Base-by-base conservation (phyloP, 2,888 invertebrate species). In the Netelia melanura region DNA sequence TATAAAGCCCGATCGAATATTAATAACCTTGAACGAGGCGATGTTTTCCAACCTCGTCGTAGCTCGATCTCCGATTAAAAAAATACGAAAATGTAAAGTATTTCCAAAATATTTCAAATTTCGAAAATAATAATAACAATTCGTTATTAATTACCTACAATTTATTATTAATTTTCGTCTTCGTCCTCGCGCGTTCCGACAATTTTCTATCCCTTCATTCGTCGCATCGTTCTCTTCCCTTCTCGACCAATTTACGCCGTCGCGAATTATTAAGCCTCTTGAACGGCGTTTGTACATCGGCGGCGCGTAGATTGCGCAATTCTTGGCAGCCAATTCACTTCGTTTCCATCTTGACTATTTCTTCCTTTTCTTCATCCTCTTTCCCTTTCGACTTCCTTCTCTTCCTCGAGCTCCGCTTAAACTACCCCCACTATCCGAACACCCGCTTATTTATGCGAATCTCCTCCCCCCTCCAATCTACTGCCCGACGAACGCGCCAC, bases 301-400 rank as follows among this genome's bases (percentile, higher is more conserved):
- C 30, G n/a, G 62, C 38, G 43, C 76, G 81, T 56, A 74, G 85
- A 79, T 85, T 85, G 81, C 79, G 84, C 83, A 85, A 86, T 84
- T 84, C 78, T 81, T 81, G 81, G 78, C 84, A 80, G 80, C 70
- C 61, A 64, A 81, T 84, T 81, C 74, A 56, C 74, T 65, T 62
- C n/a, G 77, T 65, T 82, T 58, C 17, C 48, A 30, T 38, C 65
- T 65, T n/a, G 9, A n/a, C 44, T 30, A 17, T 56, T 44, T 65
- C 17, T 17, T 72, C 56, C 25, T 52, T 25, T n/a, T 68, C 10
- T 8, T 79, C n/a, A 67, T 52, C 52, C 64, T 56, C 17, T 62
- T 56, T 74, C 23, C 30, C 3, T 21, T 17, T 62, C 52, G 14
- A n/a, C 44, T 65, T 44, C 65, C 10, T 17, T 65, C 43, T 44